These are phyloP conservation scores for Gallinago stenura DNA, from an alignment of 2,797 vertebrate species.

Conservation along the genomic window DNA sequence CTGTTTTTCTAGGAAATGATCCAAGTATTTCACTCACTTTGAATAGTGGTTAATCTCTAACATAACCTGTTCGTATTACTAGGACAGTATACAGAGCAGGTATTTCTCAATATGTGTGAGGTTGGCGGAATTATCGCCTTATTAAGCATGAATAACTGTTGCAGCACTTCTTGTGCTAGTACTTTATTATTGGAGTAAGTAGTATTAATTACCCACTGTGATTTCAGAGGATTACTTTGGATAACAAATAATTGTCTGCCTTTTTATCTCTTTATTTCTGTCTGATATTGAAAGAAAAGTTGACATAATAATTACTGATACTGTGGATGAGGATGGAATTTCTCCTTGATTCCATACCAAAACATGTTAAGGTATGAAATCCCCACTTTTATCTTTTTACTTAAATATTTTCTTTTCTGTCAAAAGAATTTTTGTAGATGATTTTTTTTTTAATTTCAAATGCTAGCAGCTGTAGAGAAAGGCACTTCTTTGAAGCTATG, in stretches of 20 bases:
- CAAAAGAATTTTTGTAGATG: background rate
- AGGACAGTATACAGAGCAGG: background rate
- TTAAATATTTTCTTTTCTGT: background rate
- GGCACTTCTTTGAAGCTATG: background rate
- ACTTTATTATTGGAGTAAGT: background rate
- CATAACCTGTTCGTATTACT: background rate
- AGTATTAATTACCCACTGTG: background rate
- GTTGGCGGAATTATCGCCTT: background rate
- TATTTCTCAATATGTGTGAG: background rate
- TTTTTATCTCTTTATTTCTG: background rate
- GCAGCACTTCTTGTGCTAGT: background rate
- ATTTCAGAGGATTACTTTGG: background rate
- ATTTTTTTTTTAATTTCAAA: background rate
- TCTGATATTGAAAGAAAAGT: background rate
- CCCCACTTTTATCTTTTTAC: background rate
- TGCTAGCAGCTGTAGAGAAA: background rate
- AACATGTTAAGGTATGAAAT: background rate
- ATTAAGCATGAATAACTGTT: background rate
- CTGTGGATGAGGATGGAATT: background rate
- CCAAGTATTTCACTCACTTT: background rate
- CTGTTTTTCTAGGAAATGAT: background rate
- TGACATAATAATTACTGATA: background rate
- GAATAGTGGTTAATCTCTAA: background rate
- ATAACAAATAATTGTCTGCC: background rate
- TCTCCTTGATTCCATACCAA: background rate